Conservation (phyloP, 2,888 invertebrate genomes). For the Thecocarcelia acutangulata region DNA sequence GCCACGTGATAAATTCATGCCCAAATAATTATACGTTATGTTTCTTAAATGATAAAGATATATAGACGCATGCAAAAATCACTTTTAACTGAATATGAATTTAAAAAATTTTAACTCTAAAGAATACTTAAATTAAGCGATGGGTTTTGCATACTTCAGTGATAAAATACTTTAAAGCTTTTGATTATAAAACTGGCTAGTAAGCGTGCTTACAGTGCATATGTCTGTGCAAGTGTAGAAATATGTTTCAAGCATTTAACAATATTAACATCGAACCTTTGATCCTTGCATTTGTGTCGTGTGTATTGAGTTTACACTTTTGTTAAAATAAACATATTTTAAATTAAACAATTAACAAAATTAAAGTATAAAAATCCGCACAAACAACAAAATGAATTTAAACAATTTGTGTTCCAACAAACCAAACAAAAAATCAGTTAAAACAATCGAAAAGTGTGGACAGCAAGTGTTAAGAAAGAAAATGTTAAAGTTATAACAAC, state of each 20-base stretch:
- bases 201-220: conserved; percentile 8
- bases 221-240: conserved; percentile 26
- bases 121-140: too few species aligned
- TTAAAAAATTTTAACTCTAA: too few species aligned
- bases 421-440: not conserved
- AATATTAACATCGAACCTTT: conserved; percentile 76
- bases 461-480: conserved; percentile 50
- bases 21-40: too few species aligned
- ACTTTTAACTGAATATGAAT: too few species aligned
- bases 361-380: conserved; percentile 11
- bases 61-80: too few species aligned
- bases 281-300: conserved; percentile 77
- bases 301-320: conserved; percentile 75
- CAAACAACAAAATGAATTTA: conserved; percentile 32
- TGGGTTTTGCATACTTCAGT: too few species aligned
- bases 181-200: too few species aligned
- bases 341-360: conserved; percentile 23
- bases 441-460: conserved; percentile 30
- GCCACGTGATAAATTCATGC: too few species aligned
- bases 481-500: conserved; percentile 49
- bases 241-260: conserved; percentile 36
- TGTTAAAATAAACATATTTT: conserved; percentile 16
- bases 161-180: too few species aligned
- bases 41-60: too few species aligned
- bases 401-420: conserved; percentile 17